Percentiles rank a stretch among this genome's conserved stretches.
phyloP scores from a whole-genome alignment of 2,888 invertebrate genomes.

The Ennomos erosarius region DNA sequence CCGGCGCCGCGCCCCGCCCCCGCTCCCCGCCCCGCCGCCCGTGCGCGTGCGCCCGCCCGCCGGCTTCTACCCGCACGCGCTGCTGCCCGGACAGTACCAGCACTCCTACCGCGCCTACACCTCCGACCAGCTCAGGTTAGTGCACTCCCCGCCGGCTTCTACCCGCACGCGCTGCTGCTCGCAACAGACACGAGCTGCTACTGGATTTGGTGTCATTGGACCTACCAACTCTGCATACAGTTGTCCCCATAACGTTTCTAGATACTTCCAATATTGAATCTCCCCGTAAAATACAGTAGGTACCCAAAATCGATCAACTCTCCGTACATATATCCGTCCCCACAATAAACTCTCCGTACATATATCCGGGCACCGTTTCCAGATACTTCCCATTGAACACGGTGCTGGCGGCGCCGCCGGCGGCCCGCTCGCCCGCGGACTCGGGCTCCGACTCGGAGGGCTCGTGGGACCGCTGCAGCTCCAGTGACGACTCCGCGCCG shows the following conservation, averaged over 20 bases:
- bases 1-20: constrained; percentile 71
- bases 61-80: constrained; percentile 94
- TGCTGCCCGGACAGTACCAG: constrained; percentile 98
- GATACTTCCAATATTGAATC: too few relatives aligned
- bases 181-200: too few relatives aligned
- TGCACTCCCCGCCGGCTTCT: constrained; percentile 84
- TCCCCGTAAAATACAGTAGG: too few relatives aligned
- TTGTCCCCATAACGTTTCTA: too few relatives aligned
- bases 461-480: constrained; percentile 63
- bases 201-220: too few relatives aligned
- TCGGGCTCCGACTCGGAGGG: constrained; percentile 70
- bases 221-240: too few relatives aligned
- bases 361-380: constrained; percentile 8
- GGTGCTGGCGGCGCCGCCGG: constrained; percentile 86
- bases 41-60: constrained; percentile 75
- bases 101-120: constrained; percentile 93
- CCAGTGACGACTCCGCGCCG: constrained; percentile 65
- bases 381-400: constrained; percentile 97
- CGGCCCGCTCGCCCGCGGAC: constrained; percentile 59
- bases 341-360: too few relatives aligned
- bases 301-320: too few relatives aligned
- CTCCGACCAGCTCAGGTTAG: constrained; percentile 88
- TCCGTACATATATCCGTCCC: too few relatives aligned
- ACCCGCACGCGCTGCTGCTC: constrained; percentile 97
- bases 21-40: constrained; percentile 40